phyloP scores from a whole-genome alignment of 1,140 invertebrate species.

The Caenorhabditis briggsae region DNA sequence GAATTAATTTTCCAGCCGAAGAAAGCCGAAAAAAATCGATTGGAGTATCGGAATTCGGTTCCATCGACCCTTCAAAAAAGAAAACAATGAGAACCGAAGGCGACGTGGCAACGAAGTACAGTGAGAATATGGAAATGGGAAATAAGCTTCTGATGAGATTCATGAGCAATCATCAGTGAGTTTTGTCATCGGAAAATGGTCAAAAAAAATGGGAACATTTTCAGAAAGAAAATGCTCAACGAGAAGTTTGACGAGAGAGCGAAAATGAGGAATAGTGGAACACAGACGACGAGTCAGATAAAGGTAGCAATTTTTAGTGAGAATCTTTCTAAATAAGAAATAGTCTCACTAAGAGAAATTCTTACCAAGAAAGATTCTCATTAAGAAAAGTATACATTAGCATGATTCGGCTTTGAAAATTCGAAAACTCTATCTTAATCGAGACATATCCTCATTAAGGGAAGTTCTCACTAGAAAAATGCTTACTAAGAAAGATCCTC shows the following conservation, averaged over 20 bases:
- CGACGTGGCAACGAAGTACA: constrained; percentile 61
- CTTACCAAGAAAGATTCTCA: too few species aligned
- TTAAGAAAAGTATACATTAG: too few species aligned
- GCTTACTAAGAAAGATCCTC: too few species aligned
- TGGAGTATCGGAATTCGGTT: constrained; percentile 1
- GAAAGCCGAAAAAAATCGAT: constrained; percentile 60
- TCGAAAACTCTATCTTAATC: too few species aligned
- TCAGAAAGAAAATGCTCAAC: constrained; percentile 67
- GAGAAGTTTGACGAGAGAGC: constrained; percentile 66
- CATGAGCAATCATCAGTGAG: constrained; percentile 68
- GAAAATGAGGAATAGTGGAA: constrained; percentile 66
- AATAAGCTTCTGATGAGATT: constrained; percentile 68
- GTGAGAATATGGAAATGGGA: constrained; percentile 56
- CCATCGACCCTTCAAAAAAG: constrained; percentile 37
- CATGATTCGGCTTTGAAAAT: too few species aligned
- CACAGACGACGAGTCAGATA: constrained; percentile 63
- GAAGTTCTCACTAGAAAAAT: too few species aligned
- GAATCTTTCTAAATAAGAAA: neutral
- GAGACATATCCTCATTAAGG: too few species aligned
- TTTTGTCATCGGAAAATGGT: neutral
- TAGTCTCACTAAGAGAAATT: too few species aligned
- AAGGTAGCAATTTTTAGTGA: too few species aligned
- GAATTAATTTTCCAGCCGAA: constrained; percentile 53
- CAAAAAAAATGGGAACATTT: constrained; percentile 10
- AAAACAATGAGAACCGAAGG: constrained; percentile 51